Evolutionary conservation across 2,888 invertebrate species (phyloP).

Genomic region (Erebia epiphron): DNA sequence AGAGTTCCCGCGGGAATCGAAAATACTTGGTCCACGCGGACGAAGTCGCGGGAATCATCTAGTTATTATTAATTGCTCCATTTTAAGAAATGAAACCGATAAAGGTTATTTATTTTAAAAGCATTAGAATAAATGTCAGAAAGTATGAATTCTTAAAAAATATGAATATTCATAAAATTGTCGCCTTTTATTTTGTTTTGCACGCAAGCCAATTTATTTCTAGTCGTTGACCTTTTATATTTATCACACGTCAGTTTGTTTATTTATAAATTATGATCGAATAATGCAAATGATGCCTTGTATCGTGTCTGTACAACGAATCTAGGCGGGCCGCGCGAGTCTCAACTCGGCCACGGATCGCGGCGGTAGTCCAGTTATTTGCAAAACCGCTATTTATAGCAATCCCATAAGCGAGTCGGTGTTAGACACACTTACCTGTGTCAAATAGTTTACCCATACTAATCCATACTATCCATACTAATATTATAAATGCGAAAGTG

Average conservation of each 20-base stretch:
- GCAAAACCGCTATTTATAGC: slow-evolving; percentile 78
- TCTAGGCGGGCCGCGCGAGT: slow-evolving; percentile 58
- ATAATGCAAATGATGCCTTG: slow-evolving; percentile 37
- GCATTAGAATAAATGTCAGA: no score
- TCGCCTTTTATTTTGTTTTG: slow-evolving; percentile 17
- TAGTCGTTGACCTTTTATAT: slow-evolving; percentile 25
- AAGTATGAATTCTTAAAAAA: no score
- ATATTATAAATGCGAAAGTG: no score
- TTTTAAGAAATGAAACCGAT: no score
- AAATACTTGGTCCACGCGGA: no score
- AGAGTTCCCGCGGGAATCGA: no score
- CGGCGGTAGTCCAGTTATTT: slow-evolving; percentile 76
- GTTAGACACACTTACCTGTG: slow-evolving; percentile 51
- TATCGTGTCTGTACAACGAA: slow-evolving; percentile 44
- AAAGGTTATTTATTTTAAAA: no score
- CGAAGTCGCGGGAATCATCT: no score
- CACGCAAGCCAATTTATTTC: slow-evolving; percentile 17
- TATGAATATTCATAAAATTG: slow-evolving; percentile 16
- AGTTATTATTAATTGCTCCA: no score
- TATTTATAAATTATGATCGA: slow-evolving; percentile 27
- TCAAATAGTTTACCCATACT: not conserved
- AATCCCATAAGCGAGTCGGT: slow-evolving; percentile 65
- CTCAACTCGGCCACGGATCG: slow-evolving; percentile 63
- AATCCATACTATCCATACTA: no score
- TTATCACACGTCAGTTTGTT: slow-evolving; percentile 24